These are phyloP conservation scores for Drosophila rubida DNA, from an alignment of 2,888 invertebrate species.

Conservation along the genomic window DNA sequence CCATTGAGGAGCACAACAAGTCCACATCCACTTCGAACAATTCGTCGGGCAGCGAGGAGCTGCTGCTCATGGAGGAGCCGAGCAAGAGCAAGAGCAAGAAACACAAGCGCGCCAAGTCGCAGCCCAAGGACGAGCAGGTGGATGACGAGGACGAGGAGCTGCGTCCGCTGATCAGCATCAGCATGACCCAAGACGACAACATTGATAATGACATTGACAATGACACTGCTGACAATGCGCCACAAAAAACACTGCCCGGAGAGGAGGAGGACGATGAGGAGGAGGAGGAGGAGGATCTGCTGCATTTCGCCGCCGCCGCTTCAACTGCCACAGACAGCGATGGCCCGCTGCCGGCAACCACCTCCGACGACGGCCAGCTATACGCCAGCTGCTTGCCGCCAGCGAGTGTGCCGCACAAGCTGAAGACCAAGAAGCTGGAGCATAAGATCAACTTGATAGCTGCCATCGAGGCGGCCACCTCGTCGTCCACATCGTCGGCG, in stretches of 20 bases:
- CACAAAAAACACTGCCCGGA: slow-evolving; percentile 44
- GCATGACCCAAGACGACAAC: slow-evolving; percentile 65
- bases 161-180: slow-evolving; percentile 83
- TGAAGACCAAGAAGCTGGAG: slow-evolving; percentile 82
- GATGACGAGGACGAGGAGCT: slow-evolving; percentile 74
- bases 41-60: slow-evolving; percentile 77
- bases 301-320: slow-evolving; percentile 35
- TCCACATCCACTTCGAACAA: slow-evolving; percentile 75
- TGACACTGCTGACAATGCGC: slow-evolving; percentile 1
- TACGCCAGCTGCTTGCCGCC: slow-evolving; percentile 19
- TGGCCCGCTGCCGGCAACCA: slow-evolving; percentile 80
- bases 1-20: slow-evolving; percentile 36
- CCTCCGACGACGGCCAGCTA: slow-evolving; percentile 75
- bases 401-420: slow-evolving; percentile 53
- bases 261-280: not conserved
- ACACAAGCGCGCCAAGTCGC: slow-evolving; percentile 75
- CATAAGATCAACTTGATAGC: slow-evolving; percentile 83
- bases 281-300: slow-evolving; percentile 26
- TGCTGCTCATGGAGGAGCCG: slow-evolving; percentile 66
- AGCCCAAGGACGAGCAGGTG: slow-evolving; percentile 42
- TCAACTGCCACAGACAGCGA: slow-evolving; percentile 73
- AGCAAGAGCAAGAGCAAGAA: slow-evolving; percentile 80
- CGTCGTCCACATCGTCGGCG: slow-evolving; percentile 82
- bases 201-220: not conserved
- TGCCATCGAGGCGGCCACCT: slow-evolving; percentile 82